phyloP scores from a whole-genome alignment of 2,888 invertebrate genomes.

The Danaus chrysippus region DNA sequence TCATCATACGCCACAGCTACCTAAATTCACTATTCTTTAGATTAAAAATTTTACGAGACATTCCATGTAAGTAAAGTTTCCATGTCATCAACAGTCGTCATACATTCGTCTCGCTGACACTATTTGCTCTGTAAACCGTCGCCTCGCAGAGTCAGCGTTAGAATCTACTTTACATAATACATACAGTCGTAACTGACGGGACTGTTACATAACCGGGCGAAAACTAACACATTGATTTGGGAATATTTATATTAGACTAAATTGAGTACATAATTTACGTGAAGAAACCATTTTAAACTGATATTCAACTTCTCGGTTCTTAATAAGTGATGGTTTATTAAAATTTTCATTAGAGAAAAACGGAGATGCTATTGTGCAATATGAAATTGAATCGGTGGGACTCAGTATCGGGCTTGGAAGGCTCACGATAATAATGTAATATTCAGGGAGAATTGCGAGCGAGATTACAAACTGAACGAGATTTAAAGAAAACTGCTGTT shows the following conservation, averaged over 20 bases:
- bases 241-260: too few species aligned
- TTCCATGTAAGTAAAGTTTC: too few species aligned
- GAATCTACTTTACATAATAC: slow-evolving; percentile 3
- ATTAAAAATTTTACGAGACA: too few species aligned
- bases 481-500: background rate
- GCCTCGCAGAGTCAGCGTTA: background rate
- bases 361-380: background rate
- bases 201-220: background rate
- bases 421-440: background rate
- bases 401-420: too few species aligned
- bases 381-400: background rate
- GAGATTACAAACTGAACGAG: background rate
- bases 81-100: background rate
- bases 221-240: background rate
- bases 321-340: background rate
- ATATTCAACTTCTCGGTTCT: too few species aligned
- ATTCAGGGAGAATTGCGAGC: background rate
- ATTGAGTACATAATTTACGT: too few species aligned
- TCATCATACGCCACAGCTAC: too few species aligned
- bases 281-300: too few species aligned
- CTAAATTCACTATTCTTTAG: too few species aligned
- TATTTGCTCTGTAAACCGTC: background rate
- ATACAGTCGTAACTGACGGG: background rate
- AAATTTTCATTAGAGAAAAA: background rate
- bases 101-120: slow-evolving; percentile 1